Conservation (phyloP, 2,113 vertebrate species). For the Orycteropus afer region DNA sequence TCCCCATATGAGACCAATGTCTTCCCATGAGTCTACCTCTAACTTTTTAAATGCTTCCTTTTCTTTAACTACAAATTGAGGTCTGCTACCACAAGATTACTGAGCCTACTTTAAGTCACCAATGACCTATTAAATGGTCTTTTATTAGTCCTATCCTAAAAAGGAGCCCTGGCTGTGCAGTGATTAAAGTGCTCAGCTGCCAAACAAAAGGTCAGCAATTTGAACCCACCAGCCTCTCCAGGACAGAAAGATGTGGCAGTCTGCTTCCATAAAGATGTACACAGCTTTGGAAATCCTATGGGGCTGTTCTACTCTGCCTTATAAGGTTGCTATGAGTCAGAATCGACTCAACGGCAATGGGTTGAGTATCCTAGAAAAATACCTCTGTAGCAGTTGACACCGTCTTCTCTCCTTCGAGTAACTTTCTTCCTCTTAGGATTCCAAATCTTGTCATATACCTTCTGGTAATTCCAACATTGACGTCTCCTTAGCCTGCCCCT, state of each 20-base stretch:
- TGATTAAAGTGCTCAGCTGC: too few species aligned
- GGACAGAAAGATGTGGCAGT: neutral
- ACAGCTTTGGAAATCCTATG: neutral
- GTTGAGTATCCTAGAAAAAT: neutral
- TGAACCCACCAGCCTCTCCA: neutral
- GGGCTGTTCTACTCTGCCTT: neutral
- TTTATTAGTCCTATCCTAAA: neutral
- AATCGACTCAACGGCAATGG: neutral
- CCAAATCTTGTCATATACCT: neutral
- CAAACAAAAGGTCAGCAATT: neutral
- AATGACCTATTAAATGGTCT: constrained; percentile 26
- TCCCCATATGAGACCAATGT: neutral
- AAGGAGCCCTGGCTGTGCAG: neutral
- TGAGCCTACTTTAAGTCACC: neutral
- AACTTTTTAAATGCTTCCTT: constrained; percentile 22
- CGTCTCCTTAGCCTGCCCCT: neutral
- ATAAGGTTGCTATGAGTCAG: neutral
- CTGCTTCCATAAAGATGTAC: neutral
- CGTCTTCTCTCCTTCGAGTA: neutral
- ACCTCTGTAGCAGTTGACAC: neutral
- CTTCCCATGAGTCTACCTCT: neutral
- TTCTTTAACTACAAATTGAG: constrained; percentile 8
- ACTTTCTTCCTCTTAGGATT: constrained; percentile 36
- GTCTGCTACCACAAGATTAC: neutral
- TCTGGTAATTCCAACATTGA: neutral